These are phyloP conservation scores for Drosophila rubida DNA, from an alignment of 2,888 invertebrate genomes.

Conservation along the genomic window DNA sequence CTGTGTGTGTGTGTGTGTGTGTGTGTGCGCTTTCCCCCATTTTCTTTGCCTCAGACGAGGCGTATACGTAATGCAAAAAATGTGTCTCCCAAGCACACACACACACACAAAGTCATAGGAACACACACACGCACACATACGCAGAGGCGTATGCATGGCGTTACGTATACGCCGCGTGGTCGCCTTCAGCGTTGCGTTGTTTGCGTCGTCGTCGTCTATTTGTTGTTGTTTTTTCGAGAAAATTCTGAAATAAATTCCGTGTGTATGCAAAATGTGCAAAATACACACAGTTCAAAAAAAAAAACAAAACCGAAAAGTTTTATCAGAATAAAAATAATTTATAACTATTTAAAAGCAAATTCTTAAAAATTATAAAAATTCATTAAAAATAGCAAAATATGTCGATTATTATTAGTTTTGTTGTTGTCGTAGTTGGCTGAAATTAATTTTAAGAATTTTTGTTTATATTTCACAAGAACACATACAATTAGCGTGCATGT, in stretches of 20 bases:
- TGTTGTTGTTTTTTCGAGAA: slow-evolving; percentile 37
- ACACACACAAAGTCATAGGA: slow-evolving; percentile 1
- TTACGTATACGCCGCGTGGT: slow-evolving; percentile 81
- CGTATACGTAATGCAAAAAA: slow-evolving; percentile 63
- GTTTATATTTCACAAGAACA: slow-evolving; percentile 67
- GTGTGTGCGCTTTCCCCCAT: slow-evolving; percentile 20
- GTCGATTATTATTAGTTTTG: slow-evolving; percentile 8
- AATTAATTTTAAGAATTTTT: slow-evolving; percentile 53
- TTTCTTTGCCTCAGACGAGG: slow-evolving; percentile 35
- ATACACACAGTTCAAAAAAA: no score
- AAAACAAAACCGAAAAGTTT: no score
- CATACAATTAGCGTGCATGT: neutral
- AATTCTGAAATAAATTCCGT: slow-evolving; percentile 47
- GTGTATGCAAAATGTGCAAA: slow-evolving; percentile 3
- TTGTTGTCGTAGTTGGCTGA: slow-evolving; percentile 1
- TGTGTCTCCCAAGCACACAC: slow-evolving; percentile 40
- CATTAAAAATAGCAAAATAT: slow-evolving; percentile 8
- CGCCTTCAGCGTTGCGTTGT: slow-evolving; percentile 50
- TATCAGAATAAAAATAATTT: neutral
- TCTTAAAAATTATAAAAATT: neutral
- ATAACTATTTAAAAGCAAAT: neutral
- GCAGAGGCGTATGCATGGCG: slow-evolving; percentile 36
- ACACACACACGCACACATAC: slow-evolving; percentile 15
- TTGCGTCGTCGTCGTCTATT: neutral
- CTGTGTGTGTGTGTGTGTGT: slow-evolving; percentile 1